Evolutionary conservation across 1,140 invertebrate genomes (phyloP), one percentile per base, ranked within the genome.

Genomic region (Sinonovacula constricta): DNA sequence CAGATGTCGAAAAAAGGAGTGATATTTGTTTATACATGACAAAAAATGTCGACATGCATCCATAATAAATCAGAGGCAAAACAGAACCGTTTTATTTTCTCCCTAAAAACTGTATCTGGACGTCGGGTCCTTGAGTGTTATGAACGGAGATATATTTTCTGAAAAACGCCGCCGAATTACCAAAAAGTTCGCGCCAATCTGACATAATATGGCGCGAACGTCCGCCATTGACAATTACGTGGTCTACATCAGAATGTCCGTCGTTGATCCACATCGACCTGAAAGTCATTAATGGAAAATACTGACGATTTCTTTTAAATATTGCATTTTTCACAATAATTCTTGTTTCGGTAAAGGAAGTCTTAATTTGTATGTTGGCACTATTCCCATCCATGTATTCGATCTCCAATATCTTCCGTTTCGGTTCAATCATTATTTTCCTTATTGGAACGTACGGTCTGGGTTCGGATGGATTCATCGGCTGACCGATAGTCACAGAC

Each of bases 181-280:
- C 74, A 39, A 59, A 67, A 33, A 77, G 24, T 49, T 77, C 53
- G 12, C 33, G 49, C 74, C 74, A 77, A 12, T 60, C 31, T 24
- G 74, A 67, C 10, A 39, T 59, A 15, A 77, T 59, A 60, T 67
- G 74, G 65, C 74, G 74, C 14, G 74, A 77, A 30, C 59, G 59
- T 15, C 59, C 65, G 15, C 74, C 74, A 56, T 77, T 77, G 18
- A 77, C 26, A 3, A 56, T 68, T 57, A 77, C 56, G 74, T 77
- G 74, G 51, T 77, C 74, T 14, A 51, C 53, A 24, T 77, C 63
- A n/a, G 74, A 63, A 49, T 77, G 67, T 12, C 74, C 74, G 39
- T 77, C 65, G 2, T 57, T 49, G 28, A 67, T 49, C 74, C 74
- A 77, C 74, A 77, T 77, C 1, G 74, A 77, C n/a, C 54, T 54